These are phyloP conservation scores for Polyommatus iphigenia DNA, from an alignment of 2,888 invertebrate species.

Conservation along the genomic window DNA sequence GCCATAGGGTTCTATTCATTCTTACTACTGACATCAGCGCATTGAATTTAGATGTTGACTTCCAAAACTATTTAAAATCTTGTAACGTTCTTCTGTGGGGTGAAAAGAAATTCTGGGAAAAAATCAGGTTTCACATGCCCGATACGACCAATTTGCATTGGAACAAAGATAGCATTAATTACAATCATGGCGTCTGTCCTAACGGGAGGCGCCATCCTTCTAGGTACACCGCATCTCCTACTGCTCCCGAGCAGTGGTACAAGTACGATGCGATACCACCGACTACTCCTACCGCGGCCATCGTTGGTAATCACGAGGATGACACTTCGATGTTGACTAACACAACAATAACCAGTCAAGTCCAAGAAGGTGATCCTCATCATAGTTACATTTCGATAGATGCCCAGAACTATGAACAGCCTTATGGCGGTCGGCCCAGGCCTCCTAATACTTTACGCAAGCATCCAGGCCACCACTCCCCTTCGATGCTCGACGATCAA, in stretches of 20 bases:
- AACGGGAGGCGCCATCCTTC: conserved; percentile 81
- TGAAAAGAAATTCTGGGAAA: conserved; percentile 94
- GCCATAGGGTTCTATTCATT: conserved; percentile 80
- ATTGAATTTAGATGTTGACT: conserved; percentile 86
- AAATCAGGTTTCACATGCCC: conserved; percentile 90
- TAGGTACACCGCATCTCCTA: conserved; percentile 87
- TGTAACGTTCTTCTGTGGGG: conserved; percentile 88
- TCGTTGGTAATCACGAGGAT: conserved; percentile 77
- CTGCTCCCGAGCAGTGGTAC: conserved; percentile 86
- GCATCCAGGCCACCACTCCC: conserved; percentile 67
- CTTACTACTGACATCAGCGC: conserved; percentile 84
- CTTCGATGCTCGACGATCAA: conserved; percentile 75
- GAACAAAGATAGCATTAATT: conserved; percentile 79
- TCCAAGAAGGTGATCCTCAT: conserved; percentile 83
- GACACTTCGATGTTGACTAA: conserved; percentile 82
- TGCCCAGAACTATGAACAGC: conserved; percentile 76
- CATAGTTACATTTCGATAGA: conserved; percentile 86
- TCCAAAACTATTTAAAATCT: conserved; percentile 85
- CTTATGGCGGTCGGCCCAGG: conserved; percentile 70
- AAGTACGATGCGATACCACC: conserved; percentile 83
- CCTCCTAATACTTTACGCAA: conserved; percentile 73
- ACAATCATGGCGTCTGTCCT: conserved; percentile 76
- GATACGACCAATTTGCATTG: conserved; percentile 84
- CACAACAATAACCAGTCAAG: conserved; percentile 82
- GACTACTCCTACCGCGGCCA: conserved; percentile 76